These are phyloP conservation scores for Mustela erminea DNA, from an alignment of 2,797 vertebrate genomes.

Conservation along the genomic window DNA sequence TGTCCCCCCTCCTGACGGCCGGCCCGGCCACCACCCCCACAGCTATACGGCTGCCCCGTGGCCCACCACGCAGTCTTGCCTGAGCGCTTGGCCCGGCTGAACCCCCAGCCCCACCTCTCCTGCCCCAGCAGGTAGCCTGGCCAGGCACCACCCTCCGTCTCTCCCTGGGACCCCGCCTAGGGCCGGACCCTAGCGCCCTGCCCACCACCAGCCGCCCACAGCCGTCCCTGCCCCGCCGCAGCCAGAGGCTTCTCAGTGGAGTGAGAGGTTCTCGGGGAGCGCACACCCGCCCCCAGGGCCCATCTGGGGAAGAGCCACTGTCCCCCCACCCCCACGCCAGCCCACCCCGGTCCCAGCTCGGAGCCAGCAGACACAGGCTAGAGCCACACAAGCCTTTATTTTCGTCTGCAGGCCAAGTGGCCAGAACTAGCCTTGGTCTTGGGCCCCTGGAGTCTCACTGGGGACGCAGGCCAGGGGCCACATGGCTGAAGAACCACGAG, in stretches of 20 bases:
- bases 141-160: too few relatives aligned
- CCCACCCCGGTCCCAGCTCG: neutral
- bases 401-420: neutral
- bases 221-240: too few relatives aligned
- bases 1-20: rapidly evolving
- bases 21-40: rapidly evolving
- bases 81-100: neutral
- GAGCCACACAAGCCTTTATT: constrained; percentile 52
- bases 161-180: rapidly evolving
- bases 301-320: neutral
- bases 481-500: constrained; percentile 95
- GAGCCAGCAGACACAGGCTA: neutral
- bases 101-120: too few relatives aligned
- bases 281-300: neutral
- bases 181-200: neutral
- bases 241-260: neutral
- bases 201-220: neutral
- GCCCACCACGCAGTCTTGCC: neutral
- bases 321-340: neutral
- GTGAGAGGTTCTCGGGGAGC: neutral
- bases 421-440: neutral
- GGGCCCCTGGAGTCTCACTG: neutral
- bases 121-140: too few relatives aligned
- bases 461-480: constrained; percentile 88
- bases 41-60: neutral